Percentiles rank a stretch among this genome's conserved stretches.
Conservation (phyloP, 2,113 vertebrate genomes). For the Todiramphus chloris region DNA sequence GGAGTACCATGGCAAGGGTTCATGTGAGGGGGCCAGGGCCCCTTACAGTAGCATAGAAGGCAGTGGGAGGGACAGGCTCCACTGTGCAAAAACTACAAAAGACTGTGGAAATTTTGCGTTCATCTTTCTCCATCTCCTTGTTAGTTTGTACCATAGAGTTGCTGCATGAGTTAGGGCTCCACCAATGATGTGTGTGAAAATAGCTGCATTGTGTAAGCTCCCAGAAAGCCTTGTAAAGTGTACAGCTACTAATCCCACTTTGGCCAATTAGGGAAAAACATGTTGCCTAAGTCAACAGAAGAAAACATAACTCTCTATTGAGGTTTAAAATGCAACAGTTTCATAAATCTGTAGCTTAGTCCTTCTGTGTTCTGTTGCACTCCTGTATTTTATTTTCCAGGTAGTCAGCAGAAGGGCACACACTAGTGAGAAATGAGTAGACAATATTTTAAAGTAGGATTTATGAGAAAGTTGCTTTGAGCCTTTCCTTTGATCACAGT, state of each 20-base stretch:
- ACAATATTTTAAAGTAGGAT: background rate
- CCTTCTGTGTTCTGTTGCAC: background rate
- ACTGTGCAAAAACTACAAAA: background rate
- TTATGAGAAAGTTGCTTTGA: background rate
- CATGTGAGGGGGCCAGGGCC: background rate
- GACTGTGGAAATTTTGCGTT: background rate
- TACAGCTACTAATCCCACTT: slow-evolving; percentile 3
- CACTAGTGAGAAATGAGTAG: background rate
- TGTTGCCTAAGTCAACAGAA: background rate
- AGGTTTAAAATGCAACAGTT: background rate
- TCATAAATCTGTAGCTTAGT: slow-evolving; percentile 15
- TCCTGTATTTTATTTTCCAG: background rate
- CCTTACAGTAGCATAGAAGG: background rate
- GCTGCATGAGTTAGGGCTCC: background rate
- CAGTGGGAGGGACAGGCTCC: background rate
- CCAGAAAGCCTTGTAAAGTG: background rate
- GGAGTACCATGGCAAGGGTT: background rate
- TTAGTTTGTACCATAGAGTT: background rate
- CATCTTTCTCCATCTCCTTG: background rate
- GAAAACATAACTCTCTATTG: background rate
- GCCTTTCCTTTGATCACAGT: background rate
- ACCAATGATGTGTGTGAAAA: background rate
- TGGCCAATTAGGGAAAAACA: background rate
- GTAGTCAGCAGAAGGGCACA: background rate
- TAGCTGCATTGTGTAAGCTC: background rate